Conservation (phyloP, 2,113 vertebrate genomes). For the Nothobranchius furzeri region DNA sequence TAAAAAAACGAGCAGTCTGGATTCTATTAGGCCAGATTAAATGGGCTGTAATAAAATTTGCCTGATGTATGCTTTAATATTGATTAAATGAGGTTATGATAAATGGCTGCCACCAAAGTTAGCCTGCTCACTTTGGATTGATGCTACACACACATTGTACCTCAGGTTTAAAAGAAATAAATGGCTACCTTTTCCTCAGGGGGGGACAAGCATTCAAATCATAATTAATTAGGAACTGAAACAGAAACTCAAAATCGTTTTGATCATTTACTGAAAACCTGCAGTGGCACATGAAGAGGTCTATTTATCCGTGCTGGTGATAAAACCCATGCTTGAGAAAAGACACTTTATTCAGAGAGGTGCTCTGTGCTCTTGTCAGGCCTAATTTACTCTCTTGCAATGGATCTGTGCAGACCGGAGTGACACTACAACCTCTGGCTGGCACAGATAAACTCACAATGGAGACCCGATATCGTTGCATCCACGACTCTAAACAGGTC, state of each 20-base stretch:
- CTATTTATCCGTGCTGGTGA: conserved; percentile 32
- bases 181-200: background rate
- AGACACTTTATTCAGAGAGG: conserved; percentile 43
- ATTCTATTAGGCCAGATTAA: conserved; percentile 47
- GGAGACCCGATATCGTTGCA: conserved; percentile 25
- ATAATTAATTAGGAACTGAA: conserved; percentile 21
- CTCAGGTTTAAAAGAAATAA: conserved; percentile 18
- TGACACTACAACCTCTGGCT: conserved; percentile 60
- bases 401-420: conserved; percentile 46
- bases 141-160: conserved; percentile 24
- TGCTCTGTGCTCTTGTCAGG: conserved; percentile 48
- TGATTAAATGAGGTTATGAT: conserved; percentile 49
- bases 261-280: conserved; percentile 27
- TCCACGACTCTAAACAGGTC: conserved; percentile 23
- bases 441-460: conserved; percentile 55
- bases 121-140: conserved; percentile 25
- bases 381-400: conserved; percentile 60
- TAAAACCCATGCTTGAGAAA: conserved; percentile 10
- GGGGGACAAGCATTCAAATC: background rate
- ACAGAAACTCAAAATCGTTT: conserved; percentile 16
- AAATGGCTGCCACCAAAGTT: conserved; percentile 26
- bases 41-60: conserved; percentile 49
- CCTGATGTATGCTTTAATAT: conserved; percentile 48
- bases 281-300: conserved; percentile 3
- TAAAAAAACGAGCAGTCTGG: conserved; percentile 39